Base-by-base conservation (phyloP, 1,140 invertebrate genomes). In the Drosophila pseudoobscura region DNA sequence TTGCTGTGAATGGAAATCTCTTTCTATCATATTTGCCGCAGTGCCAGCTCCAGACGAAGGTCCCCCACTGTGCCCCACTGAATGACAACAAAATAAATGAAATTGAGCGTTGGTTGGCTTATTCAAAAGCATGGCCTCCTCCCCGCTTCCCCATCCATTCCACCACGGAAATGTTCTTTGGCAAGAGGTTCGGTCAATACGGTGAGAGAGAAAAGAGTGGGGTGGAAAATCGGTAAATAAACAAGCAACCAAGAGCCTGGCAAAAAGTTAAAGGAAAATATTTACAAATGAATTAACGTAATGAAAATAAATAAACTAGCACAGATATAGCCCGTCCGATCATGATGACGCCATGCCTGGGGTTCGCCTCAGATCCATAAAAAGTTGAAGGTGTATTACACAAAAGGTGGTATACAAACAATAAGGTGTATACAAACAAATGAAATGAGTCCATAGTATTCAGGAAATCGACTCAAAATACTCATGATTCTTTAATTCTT, bases 231-330 rank as follows among this genome's bases (percentile, higher is more conserved):
- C 80, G 76, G 82, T 77, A 84, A 74, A 77, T 68, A 84, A 79
- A 83, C 65, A 84, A 63, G 53, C 31, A 53, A 8, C 8, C 17
- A 47, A 71, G 45, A 73, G 61, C 53, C 58, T 43, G 52, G 72
- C 73, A 56, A 80, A 87, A 84, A 80, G 80, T 84, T 75, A 1
- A 78, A 71, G 74, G 74, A 75, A 87, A 87, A 87, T 78, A 87
- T 87, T 87, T 82, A 87, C 82, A 87, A 82, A 78, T 78, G 82
- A 87, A 87, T 88, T 87, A 82, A 75, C 82, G 78, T 75, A 82
- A 87, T 87, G 78, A 88, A 87, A 78, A 87, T 78, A 87, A 78
- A 87, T 78, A 87, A 87, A 82, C 82, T 70, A 62, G 64, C 78
- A 78, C 64, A 71, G 78, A 85, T 80, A 87, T 51, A 72, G 4